These are phyloP conservation scores for Drosophila lacteicornis DNA, from an alignment of 1,140 invertebrate genomes.

Conservation along the genomic window DNA sequence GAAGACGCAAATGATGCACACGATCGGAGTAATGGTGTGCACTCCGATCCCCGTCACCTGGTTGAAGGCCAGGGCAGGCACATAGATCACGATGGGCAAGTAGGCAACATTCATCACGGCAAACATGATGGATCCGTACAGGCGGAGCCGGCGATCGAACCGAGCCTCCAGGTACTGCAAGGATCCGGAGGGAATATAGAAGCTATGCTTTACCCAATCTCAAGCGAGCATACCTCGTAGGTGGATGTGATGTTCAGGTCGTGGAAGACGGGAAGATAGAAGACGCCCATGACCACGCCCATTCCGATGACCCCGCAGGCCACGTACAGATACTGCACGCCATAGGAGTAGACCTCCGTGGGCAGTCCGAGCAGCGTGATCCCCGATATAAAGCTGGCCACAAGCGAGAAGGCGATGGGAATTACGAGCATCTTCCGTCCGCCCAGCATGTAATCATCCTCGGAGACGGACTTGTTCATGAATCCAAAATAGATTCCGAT, in stretches of 20 bases:
- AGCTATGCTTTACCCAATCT: background rate
- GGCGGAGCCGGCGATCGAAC: slow-evolving; percentile 88
- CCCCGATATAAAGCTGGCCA: slow-evolving; percentile 93
- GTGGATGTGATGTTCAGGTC: slow-evolving; percentile 92
- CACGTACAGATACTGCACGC: slow-evolving; percentile 91
- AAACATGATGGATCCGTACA: slow-evolving; percentile 87
- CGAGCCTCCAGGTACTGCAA: slow-evolving; percentile 90
- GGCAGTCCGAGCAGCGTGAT: slow-evolving; percentile 96
- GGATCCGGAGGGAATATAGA: slow-evolving; percentile 12
- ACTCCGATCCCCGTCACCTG: slow-evolving; percentile 92
- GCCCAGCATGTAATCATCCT: slow-evolving; percentile 88
- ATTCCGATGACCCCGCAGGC: slow-evolving; percentile 88
- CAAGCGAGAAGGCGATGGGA: slow-evolving; percentile 87
- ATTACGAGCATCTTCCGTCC: slow-evolving; percentile 86
- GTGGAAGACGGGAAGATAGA: slow-evolving; percentile 92
- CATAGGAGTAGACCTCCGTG: slow-evolving; percentile 96
- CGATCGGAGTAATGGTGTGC: slow-evolving; percentile 89
- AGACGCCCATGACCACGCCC: slow-evolving; percentile 88
- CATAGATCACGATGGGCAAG: slow-evolving; percentile 93
- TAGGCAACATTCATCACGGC: slow-evolving; percentile 86
- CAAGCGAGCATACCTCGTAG: slow-evolving; percentile 89
- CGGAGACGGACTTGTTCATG: slow-evolving; percentile 86
- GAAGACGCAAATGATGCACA: slow-evolving; percentile 93
- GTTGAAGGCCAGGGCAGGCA: slow-evolving; percentile 92
- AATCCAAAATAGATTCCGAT: slow-evolving; percentile 88